These are phyloP conservation scores for Equus quagga DNA, from an alignment of 2,113 vertebrate species.

Conservation along the genomic window DNA sequence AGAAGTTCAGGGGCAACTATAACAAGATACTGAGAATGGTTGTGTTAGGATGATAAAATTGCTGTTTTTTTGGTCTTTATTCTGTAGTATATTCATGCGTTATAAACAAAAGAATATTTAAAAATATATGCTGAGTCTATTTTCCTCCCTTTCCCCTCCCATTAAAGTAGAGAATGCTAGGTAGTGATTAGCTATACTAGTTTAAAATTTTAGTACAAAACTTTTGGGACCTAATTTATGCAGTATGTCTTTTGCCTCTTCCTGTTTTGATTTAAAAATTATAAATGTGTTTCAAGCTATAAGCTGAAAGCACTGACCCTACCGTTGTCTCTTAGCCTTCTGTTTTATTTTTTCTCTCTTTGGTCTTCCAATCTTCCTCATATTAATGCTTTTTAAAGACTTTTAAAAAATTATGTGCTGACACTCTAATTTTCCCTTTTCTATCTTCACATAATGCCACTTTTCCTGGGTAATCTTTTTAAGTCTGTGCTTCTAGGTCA, in stretches of 20 bases:
- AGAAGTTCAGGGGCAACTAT: neutral
- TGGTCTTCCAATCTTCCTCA: neutral
- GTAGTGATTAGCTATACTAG: neutral
- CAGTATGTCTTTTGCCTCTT: neutral
- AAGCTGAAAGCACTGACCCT: neutral
- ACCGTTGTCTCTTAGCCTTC: neutral
- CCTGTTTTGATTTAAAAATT: slow-evolving; percentile 4
- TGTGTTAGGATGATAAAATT: slow-evolving; percentile 40
- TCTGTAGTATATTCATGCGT: neutral
- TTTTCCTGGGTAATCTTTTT: neutral
- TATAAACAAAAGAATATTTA: slow-evolving; percentile 41
- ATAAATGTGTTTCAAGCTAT: neutral
- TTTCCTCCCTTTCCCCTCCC: neutral
- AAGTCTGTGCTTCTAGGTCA: slow-evolving; percentile 24
- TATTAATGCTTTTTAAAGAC: slow-evolving; percentile 23
- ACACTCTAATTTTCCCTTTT: slow-evolving; percentile 15
- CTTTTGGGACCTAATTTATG: neutral
- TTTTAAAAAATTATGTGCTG: neutral
- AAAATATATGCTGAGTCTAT: neutral
- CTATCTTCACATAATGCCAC: neutral
- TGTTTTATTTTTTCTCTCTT: neutral
- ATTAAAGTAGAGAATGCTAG: neutral
- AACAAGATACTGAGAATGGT: neutral
- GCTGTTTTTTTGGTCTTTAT: neutral
- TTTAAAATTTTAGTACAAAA: slow-evolving; percentile 29